Percentiles rank a stretch among this genome's conserved stretches.
Conservation (phyloP, 2,113 vertebrate species). For the Acrocephalus arundinaceus region DNA sequence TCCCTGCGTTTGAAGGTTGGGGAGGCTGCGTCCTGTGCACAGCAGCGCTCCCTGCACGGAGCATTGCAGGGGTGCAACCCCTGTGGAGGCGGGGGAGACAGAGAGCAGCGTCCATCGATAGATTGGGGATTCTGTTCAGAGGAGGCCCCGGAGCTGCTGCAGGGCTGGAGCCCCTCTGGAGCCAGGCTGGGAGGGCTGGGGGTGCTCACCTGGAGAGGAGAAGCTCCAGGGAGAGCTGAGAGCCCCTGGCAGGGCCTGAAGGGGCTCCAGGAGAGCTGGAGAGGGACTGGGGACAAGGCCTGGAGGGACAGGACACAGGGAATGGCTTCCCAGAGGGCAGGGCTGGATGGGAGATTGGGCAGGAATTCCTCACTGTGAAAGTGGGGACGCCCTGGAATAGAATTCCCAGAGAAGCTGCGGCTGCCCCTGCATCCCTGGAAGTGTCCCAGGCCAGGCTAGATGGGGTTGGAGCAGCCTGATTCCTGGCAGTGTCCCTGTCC, state of each 20-base stretch:
- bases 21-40: neutral
- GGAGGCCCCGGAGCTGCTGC: fast-evolving
- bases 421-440: neutral
- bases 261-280: neutral
- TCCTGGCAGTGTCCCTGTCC: too few species aligned
- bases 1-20: neutral
- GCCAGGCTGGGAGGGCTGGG: neutral
- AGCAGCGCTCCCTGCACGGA: neutral
- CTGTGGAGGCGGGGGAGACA: neutral
- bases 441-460: neutral
- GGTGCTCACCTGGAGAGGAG: neutral
- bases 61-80: too few species aligned
- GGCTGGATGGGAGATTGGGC: fast-evolving
- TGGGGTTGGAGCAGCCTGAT: neutral
- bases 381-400: neutral
- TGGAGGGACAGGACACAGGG: neutral
- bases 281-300: neutral
- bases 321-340: neutral
- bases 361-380: neutral
- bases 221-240: neutral
- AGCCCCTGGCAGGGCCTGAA: neutral
- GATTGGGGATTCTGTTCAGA: neutral
- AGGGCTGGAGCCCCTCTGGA: neutral
- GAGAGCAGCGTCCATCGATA: neutral
- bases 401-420: neutral